Conservation (phyloP, 2,797 vertebrate genomes). For the Cynopterus sphinx region DNA sequence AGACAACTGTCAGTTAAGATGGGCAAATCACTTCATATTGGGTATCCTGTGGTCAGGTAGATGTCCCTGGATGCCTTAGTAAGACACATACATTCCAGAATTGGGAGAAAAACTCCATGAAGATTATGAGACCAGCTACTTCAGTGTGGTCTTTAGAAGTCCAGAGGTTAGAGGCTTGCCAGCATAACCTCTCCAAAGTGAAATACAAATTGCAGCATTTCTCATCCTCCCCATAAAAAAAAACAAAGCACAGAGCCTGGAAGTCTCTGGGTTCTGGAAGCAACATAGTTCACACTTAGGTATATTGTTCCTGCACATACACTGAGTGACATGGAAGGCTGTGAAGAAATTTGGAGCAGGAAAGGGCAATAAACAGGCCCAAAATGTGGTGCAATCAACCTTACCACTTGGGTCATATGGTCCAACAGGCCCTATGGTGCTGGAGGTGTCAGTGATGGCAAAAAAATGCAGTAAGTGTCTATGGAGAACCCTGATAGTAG, state of each 20-base stretch:
- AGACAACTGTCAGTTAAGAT: background rate
- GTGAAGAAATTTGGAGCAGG: background rate
- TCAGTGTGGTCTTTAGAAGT: background rate
- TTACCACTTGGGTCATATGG: background rate
- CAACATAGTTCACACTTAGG: background rate
- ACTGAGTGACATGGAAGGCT: background rate
- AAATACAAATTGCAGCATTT: background rate
- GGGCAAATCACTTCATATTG: background rate
- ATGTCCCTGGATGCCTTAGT: background rate
- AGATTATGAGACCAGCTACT: background rate
- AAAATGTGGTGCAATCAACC: background rate
- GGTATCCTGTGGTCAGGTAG: background rate
- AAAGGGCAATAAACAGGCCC: background rate
- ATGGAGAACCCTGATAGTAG: background rate
- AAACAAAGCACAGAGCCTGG: background rate
- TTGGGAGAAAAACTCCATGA: background rate
- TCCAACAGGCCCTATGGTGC: background rate
- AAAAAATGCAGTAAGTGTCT: background rate
- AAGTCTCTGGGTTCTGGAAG: background rate
- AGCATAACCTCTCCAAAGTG: background rate
- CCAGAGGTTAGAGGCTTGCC: background rate
- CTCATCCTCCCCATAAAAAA: background rate
- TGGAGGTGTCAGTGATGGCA: background rate
- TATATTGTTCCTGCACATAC: background rate
- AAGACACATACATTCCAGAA: background rate